phyloP scores from a whole-genome alignment of 2,888 invertebrate species.

The Cyaniris semiargus region DNA sequence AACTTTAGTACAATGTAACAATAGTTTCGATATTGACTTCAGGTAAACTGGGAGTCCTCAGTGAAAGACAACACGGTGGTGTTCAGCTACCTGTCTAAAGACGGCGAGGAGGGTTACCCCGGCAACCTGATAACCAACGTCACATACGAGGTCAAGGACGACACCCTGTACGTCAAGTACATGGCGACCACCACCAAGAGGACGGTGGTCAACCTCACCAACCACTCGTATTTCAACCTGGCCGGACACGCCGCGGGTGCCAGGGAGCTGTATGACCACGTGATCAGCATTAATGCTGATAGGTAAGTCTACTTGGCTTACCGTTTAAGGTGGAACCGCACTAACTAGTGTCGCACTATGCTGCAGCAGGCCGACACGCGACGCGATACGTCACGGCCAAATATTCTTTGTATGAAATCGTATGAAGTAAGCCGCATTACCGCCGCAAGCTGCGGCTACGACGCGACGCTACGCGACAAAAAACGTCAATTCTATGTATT shows the following conservation, averaged over 20 bases:
- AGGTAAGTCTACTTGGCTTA: constrained; percentile 64
- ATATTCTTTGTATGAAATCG: too few relatives aligned
- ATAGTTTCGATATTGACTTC: constrained; percentile 35
- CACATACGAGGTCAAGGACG: constrained; percentile 85
- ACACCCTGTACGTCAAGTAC: constrained; percentile 86
- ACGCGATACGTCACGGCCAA: too few relatives aligned
- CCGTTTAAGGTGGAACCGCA: background rate
- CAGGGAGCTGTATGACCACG: constrained; percentile 84
- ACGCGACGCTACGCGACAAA: too few relatives aligned
- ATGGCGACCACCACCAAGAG: constrained; percentile 86
- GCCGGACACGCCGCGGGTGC: constrained; percentile 89
- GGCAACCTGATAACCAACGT: constrained; percentile 88
- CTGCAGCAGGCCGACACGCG: too few relatives aligned
- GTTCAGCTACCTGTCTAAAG: constrained; percentile 87
- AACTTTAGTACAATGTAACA: too few relatives aligned
- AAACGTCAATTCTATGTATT: too few relatives aligned
- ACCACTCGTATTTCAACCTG: constrained; percentile 96
- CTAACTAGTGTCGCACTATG: too few relatives aligned
- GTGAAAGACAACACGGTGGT: constrained; percentile 82
- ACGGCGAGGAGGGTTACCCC: constrained; percentile 94
- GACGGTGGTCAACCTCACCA: constrained; percentile 93
- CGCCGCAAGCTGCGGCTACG: too few relatives aligned
- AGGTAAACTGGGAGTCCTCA: constrained; percentile 84
- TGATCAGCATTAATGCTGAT: constrained; percentile 86
- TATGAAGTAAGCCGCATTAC: too few relatives aligned